Percentiles rank a stretch among this genome's conserved stretches.
Conservation (phyloP, 2,888 invertebrate genomes). For the Ochlodes sylvanus region DNA sequence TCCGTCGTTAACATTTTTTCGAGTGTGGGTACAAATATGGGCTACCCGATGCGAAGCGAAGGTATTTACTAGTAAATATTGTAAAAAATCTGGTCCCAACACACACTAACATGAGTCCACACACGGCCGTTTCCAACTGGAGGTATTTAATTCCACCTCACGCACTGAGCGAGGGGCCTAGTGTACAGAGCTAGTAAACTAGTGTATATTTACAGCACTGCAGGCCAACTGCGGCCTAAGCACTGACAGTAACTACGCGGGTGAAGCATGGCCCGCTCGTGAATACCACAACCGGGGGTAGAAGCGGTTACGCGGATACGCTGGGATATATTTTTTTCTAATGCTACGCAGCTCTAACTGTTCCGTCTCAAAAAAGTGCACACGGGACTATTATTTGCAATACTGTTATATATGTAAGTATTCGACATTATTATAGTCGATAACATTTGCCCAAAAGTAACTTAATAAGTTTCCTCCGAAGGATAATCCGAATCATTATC, state of each 20-base stretch:
- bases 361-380: too few relatives aligned
- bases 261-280: slow-evolving; percentile 29
- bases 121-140: neutral
- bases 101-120: neutral
- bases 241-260: slow-evolving; percentile 34
- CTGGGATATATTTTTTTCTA: neutral
- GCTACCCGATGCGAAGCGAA: too few relatives aligned
- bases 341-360: neutral
- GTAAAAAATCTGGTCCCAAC: too few relatives aligned
- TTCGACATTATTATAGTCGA: too few relatives aligned
- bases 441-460: too few relatives aligned
- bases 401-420: too few relatives aligned
- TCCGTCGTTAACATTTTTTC: too few relatives aligned
- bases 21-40: too few relatives aligned
- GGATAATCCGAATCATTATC: too few relatives aligned
- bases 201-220: slow-evolving; percentile 54
- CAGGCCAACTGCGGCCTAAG: slow-evolving; percentile 51
- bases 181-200: slow-evolving; percentile 19
- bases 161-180: slow-evolving; percentile 17
- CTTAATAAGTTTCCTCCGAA: too few relatives aligned
- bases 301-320: neutral
- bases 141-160: slow-evolving; percentile 41
- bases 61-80: too few relatives aligned
- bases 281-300: neutral
- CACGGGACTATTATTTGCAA: too few relatives aligned